Evolutionary conservation across 2,888 invertebrate genomes (phyloP), one percentile per base, ranked within the genome.

Genomic region (Spodoptera picta): DNA sequence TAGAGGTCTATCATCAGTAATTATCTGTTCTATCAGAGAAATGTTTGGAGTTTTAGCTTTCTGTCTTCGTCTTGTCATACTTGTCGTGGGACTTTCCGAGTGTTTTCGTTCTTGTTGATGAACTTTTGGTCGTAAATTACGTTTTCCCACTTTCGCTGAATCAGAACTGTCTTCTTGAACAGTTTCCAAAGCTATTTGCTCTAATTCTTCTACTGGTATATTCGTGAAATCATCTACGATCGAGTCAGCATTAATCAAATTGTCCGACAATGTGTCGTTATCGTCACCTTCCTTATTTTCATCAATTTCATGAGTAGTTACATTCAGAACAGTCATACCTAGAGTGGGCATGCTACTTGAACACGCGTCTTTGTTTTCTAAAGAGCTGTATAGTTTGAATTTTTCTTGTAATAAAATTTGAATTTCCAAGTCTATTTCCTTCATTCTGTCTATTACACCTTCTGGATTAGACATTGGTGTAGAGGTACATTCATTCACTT

Each of bases 401-500:
- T 96, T 96, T 80, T 96, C 95, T 79, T 95, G 94, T 71, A 95
- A 84, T 51, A 96, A 83, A 45, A 90, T 90, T 74, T 95, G 95
- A 75, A 96, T 95, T 80, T 95, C 95, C 65, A 95, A 82, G 77
- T 96, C 96, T 61, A 96, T 96, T 81, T 95, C 94, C 73, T 95
- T 95, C 95, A 96, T 95, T 83, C 95, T 92, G 56, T 95, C 93
- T 77, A 95, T 90, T 9, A 95, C 84, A 56, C 92, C 92, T 57
- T 82, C 87, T 19, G 89, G 36, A 36, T 36, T 36, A 36, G 36
- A 77, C 66, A 81, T 85, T 0, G 73, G 44, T 52, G 64, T 74
- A 27, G 70, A 36, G 64, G 77, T 83, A 12, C 80, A 83, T 44
- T 81, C 69, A 31, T 69, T 57, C 2, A 83, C 69, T 6, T 36